Conservation (phyloP, 2,113 vertebrate genomes). For the Colaptes auratus region DNA sequence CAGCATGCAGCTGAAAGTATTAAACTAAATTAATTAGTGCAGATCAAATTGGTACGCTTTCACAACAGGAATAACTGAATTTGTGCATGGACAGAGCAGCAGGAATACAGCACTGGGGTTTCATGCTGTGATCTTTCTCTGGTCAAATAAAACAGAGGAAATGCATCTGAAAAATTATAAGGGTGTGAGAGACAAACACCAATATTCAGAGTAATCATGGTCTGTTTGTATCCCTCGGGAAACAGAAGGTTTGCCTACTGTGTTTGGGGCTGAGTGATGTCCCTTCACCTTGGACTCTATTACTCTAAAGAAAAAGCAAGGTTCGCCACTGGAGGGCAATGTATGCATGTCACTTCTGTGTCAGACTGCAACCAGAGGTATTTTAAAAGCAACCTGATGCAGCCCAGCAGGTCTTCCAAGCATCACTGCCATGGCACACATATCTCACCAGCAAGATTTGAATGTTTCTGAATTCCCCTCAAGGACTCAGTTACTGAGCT, state of each 20-base stretch:
- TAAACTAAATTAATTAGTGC: not conserved
- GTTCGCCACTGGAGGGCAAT: slow-evolving; percentile 31
- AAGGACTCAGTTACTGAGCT: not conserved
- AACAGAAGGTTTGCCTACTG: not conserved
- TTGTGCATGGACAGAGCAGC: not conserved
- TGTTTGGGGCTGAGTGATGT: not conserved
- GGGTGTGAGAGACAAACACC: not conserved
- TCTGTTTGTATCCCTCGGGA: not conserved
- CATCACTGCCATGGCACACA: fast-evolving
- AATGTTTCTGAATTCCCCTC: not conserved
- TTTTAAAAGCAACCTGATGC: fast-evolving
- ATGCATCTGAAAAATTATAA: fast-evolving
- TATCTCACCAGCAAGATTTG: not conserved
- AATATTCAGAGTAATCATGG: not conserved
- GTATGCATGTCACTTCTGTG: fast-evolving
- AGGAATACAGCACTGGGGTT: not conserved
- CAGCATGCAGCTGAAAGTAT: not conserved
- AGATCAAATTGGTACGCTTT: not conserved
- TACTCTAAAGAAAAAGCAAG: not conserved
- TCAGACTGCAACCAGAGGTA: fast-evolving
- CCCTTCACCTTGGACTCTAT: fast-evolving
- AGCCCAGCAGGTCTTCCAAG: not conserved
- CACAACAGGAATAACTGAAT: not conserved
- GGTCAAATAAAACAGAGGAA: not conserved
- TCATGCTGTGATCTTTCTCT: not conserved